phyloP scores from a whole-genome alignment of 1,140 invertebrate genomes.

The Trinorchestia longiramus region DNA sequence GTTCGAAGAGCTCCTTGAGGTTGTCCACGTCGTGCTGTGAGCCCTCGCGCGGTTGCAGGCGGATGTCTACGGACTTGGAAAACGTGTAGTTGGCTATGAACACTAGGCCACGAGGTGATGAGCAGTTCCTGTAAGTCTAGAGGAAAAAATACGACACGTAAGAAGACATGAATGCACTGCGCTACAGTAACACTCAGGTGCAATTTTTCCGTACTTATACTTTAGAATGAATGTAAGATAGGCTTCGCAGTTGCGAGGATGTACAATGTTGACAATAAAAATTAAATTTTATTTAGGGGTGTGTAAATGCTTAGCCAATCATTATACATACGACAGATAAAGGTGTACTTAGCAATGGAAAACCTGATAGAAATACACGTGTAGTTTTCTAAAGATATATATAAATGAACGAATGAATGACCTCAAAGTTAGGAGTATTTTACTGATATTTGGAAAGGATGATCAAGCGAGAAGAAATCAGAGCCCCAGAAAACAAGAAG shows the following conservation, averaged over 20 bases:
- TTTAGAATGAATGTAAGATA: background rate
- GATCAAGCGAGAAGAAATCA: too few relatives aligned
- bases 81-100: constrained; percentile 28
- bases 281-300: too few relatives aligned
- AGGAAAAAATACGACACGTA: background rate
- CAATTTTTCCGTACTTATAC: background rate
- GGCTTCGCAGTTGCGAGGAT: background rate
- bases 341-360: too few relatives aligned
- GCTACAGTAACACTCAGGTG: background rate
- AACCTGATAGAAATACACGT: too few relatives aligned
- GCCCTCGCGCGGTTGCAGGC: background rate
- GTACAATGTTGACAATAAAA: too few relatives aligned
- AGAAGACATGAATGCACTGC: background rate
- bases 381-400: too few relatives aligned
- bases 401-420: too few relatives aligned
- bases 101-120: constrained; percentile 18
- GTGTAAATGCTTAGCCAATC: too few relatives aligned
- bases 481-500: too few relatives aligned
- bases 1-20: constrained; percentile 36
- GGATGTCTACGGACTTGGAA: background rate
- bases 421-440: too few relatives aligned
- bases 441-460: too few relatives aligned
- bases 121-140: constrained; percentile 43
- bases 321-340: too few relatives aligned
- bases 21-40: background rate